Evolutionary conservation across 2,113 vertebrate species (phyloP).

Genomic region (Hemichromis elongatus): DNA sequence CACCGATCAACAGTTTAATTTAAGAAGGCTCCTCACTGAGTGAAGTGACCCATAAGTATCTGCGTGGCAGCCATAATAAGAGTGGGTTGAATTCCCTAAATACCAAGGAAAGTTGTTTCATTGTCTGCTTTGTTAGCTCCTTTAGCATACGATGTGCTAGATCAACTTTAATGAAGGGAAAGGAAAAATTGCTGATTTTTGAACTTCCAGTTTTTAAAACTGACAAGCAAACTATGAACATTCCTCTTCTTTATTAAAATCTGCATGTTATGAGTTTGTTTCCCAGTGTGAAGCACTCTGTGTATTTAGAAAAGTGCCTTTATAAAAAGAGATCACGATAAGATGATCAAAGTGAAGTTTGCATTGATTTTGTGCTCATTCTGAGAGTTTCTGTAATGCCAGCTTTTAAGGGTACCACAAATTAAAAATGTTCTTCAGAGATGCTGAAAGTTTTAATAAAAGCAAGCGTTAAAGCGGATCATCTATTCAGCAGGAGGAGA

Average conservation of each 20-base stretch:
- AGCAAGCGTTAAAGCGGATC: not conserved
- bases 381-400: not conserved
- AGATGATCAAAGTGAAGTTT: not conserved
- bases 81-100: not conserved
- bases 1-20: not conserved
- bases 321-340: not conserved
- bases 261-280: not conserved
- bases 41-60: not conserved
- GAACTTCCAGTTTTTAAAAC: not conserved
- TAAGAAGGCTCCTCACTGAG: not conserved
- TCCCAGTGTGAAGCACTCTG: not conserved
- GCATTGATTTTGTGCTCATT: not conserved
- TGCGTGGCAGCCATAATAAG: not conserved
- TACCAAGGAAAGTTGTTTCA: not conserved
- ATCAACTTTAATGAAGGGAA: not conserved
- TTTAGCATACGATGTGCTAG: not conserved
- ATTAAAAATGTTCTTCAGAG: not conserved
- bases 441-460: not conserved
- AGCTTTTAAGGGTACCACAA: not conserved
- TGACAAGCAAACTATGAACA: not conserved
- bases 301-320: not conserved
- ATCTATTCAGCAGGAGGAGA: not conserved
- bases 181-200: not conserved
- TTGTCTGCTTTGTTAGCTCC: rapidly evolving
- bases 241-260: not conserved